phyloP scores from a whole-genome alignment of 2,888 invertebrate species.

The Drosophila subsilvestris region DNA sequence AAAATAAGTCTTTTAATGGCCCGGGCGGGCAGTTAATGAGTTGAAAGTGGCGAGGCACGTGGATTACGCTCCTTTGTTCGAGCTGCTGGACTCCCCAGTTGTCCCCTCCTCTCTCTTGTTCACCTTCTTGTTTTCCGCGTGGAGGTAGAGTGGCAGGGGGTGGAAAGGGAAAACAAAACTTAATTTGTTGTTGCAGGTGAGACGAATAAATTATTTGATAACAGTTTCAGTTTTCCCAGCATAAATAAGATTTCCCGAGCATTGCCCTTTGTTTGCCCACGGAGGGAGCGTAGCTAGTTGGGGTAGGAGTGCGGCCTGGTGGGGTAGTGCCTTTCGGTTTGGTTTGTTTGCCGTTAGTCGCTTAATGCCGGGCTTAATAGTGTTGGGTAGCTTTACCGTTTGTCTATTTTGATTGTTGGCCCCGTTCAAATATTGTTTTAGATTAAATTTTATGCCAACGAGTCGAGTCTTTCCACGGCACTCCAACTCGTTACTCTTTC shows the following conservation, averaged over 20 bases:
- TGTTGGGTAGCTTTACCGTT: conserved; percentile 50
- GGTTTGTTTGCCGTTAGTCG: conserved; percentile 60
- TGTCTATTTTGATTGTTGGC: conserved; percentile 59
- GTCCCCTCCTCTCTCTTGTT: conserved; percentile 2
- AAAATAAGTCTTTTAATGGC: conserved; percentile 80
- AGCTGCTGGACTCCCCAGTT: conserved; percentile 7
- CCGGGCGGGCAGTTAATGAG: conserved; percentile 71
- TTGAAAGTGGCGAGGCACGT: conserved; percentile 75
- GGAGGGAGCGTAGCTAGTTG: not conserved
- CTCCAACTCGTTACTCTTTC: not conserved
- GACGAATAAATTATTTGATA: conserved; percentile 78
- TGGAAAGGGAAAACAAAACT: conserved; percentile 58
- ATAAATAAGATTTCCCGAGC: conserved; percentile 71
- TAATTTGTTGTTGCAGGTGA: conserved; percentile 77
- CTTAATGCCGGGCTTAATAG: conserved; percentile 68
- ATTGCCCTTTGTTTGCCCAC: conserved; percentile 36
- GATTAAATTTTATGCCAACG: conserved; percentile 55
- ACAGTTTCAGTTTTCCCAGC: conserved; percentile 59
- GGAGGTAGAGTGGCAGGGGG: conserved; percentile 30
- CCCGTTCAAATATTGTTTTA: conserved; percentile 59
- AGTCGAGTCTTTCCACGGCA: not conserved
- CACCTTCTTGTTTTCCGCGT: conserved; percentile 16
- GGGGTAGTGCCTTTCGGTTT: not conserved
- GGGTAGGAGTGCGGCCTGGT: not conserved
- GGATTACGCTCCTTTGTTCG: conserved; percentile 62